Evolutionary conservation across 2,888 invertebrate species (phyloP).

Genomic region (Dichetophora obliterata): DNA sequence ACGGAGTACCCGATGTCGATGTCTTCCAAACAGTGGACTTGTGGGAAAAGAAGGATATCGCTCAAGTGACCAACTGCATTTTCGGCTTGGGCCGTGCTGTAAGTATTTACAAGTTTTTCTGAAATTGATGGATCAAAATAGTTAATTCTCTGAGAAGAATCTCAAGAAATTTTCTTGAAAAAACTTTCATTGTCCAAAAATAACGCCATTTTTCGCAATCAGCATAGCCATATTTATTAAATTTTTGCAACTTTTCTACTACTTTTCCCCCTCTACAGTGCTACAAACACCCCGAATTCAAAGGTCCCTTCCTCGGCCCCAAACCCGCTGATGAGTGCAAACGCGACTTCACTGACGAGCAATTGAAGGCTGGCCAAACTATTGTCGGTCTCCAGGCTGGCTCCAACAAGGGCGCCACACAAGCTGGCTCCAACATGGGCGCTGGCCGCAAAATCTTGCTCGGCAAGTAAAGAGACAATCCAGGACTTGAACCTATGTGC

Average conservation of each 20-base stretch:
- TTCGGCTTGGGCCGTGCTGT: constrained; percentile 89
- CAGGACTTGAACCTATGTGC: neutral
- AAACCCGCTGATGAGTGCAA: constrained; percentile 95
- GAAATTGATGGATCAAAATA: neutral
- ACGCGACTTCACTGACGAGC: constrained; percentile 94
- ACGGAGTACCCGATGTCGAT: constrained; percentile 92
- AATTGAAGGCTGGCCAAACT: constrained; percentile 87
- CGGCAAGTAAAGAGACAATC: constrained; percentile 79
- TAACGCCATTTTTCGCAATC: neutral
- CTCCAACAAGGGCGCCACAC: constrained; percentile 95
- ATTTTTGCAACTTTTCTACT: neutral
- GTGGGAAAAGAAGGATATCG: constrained; percentile 94
- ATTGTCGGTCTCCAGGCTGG: constrained; percentile 96
- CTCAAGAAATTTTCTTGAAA: neutral
- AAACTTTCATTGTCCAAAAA: neutral
- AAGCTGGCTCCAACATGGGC: constrained; percentile 91
- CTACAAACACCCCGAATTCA: constrained; percentile 87
- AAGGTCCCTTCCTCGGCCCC: constrained; percentile 91
- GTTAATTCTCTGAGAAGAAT: too few species aligned
- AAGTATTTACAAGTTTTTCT: constrained; percentile 58
- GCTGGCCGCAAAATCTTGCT: constrained; percentile 91
- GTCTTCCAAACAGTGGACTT: constrained; percentile 98
- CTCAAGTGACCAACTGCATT: constrained; percentile 85
- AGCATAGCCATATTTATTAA: neutral
- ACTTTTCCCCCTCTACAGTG: constrained; percentile 75